Base-by-base conservation (phyloP, 2,797 vertebrate genomes). In the Lindbergichthys nudifrons region DNA sequence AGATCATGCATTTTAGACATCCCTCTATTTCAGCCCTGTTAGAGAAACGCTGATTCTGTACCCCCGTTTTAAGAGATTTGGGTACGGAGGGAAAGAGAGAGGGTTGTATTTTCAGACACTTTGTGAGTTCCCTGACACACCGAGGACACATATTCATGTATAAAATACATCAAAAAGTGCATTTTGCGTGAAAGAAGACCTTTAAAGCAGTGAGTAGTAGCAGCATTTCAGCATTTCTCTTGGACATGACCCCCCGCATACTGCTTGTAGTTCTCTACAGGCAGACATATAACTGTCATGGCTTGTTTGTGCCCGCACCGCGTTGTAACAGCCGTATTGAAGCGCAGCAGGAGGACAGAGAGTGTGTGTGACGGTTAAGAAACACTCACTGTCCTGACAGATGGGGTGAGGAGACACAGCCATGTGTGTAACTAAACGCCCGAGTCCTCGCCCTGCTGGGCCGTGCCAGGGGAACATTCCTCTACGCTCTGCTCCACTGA, bases 401-500 rank as follows among this genome's bases (percentile, higher is more conserved):
- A 84, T 80, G 81, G 86, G 87, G 87, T 84, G 79, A 87, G 58
- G 84, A 88, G 82, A 84, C 67, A 88, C 86, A 80, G 73, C 73
- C 80, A 60, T 77, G 84, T 88, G 84, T 89, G 86, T 83, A 87
- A 83, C 81, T 87, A 80, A 86, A 90, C 50, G 78, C 73, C 86
- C 30, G 59, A 79, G 85, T 90, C 85, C 75, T 86, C 16, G 59
- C 63, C 83, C 82, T 73, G 81, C 86, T 84, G 84, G 79, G 79
- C 77, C 53, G 58, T 73, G 79, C 80, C 73, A 51, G 62, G 76
- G 84, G 82, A 87, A 88, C 91, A 90, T 89, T 88, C 87, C 89
- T 92, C 82, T 73, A 67, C 86, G 84, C 80, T 85, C 81, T 81
- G 90, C 90, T 91, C 84, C 80, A 87, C 85, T 66, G 84, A 79